A percentile compares a stretch with the other conserved stretches of the same genome.
phyloP scores from a whole-genome alignment of 2,888 invertebrate genomes.

The Pardosa pseudoannulata region DNA sequence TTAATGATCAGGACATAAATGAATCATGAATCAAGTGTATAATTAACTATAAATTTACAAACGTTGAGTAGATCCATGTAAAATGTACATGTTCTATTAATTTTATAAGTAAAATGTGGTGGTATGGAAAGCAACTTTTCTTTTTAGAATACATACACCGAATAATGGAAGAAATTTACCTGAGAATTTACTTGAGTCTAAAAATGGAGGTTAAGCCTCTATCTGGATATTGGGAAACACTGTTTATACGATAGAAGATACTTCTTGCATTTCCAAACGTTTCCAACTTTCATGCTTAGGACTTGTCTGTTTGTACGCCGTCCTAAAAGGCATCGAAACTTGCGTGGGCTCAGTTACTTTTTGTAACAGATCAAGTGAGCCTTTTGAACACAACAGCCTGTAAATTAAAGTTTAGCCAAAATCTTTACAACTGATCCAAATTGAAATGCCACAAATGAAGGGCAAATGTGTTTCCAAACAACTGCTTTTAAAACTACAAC shows the following conservation, averaged over 20 bases:
- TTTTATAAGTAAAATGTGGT: too few relatives aligned
- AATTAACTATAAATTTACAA: too few relatives aligned
- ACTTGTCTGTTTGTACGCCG: neutral
- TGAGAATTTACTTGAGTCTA: too few relatives aligned
- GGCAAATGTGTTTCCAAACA: conserved; percentile 23
- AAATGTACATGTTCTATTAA: too few relatives aligned
- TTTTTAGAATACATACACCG: too few relatives aligned
- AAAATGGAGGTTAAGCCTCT: too few relatives aligned
- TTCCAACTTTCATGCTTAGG: neutral
- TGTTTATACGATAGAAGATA: neutral
- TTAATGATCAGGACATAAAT: too few relatives aligned
- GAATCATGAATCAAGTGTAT: too few relatives aligned
- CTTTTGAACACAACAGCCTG: neutral
- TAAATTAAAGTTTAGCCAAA: conserved; percentile 22
- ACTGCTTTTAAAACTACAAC: conserved; percentile 67
- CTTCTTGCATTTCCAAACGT: neutral
- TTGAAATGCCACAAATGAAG: neutral
- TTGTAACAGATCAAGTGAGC: neutral
- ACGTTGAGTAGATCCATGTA: too few relatives aligned
- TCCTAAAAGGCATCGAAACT: neutral
- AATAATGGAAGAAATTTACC: too few relatives aligned
- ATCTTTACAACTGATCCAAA: conserved; percentile 7
- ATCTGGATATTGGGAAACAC: neutral
- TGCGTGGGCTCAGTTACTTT: neutral
- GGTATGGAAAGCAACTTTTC: too few relatives aligned